Evolutionary conservation across 2,797 vertebrate species (phyloP).

Genomic region (Esox masquinongy): DNA sequence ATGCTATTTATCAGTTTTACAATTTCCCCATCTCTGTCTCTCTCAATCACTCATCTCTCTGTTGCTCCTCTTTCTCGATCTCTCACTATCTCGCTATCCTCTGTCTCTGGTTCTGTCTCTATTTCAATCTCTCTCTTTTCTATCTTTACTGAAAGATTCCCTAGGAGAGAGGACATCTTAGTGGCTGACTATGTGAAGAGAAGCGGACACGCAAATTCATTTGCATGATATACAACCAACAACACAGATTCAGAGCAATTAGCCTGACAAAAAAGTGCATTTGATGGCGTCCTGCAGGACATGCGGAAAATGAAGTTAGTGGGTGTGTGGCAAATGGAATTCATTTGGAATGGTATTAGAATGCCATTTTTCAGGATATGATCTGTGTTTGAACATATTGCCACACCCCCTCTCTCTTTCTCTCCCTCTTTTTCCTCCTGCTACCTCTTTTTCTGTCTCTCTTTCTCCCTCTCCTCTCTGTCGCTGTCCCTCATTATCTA

Average conservation of each 20-base stretch:
- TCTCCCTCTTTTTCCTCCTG: too few relatives aligned
- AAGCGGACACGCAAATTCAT: constrained; percentile 23
- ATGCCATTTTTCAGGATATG: constrained; percentile 18
- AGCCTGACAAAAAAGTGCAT: constrained; percentile 30
- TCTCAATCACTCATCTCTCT: neutral
- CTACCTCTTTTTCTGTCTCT: too few relatives aligned
- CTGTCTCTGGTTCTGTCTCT: neutral
- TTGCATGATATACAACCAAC: constrained; percentile 14
- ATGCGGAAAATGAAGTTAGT: constrained; percentile 3
- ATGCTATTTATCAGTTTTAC: too few relatives aligned
- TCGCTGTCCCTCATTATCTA: too few relatives aligned
- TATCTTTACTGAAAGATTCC: constrained; percentile 21
- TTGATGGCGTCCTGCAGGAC: constrained; percentile 22
- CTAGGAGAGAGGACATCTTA: neutral
- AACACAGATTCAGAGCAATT: constrained; percentile 31
- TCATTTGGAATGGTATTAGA: constrained; percentile 11
- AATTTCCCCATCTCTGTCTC: neutral
- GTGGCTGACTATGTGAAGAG: constrained; percentile 12
- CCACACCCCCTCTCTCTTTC: neutral
- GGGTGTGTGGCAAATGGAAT: constrained; percentile 21
- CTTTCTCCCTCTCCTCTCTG: neutral
- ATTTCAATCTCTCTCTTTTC: neutral
- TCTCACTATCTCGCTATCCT: neutral
- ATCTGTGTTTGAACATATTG: neutral
- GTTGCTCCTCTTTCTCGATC: neutral